Percentiles rank a stretch among this genome's conserved stretches.
These are phyloP conservation scores for Plumapathes pennacea DNA, from an alignment of 92 coral and sea anemone species.

Conservation along the genomic window DNA sequence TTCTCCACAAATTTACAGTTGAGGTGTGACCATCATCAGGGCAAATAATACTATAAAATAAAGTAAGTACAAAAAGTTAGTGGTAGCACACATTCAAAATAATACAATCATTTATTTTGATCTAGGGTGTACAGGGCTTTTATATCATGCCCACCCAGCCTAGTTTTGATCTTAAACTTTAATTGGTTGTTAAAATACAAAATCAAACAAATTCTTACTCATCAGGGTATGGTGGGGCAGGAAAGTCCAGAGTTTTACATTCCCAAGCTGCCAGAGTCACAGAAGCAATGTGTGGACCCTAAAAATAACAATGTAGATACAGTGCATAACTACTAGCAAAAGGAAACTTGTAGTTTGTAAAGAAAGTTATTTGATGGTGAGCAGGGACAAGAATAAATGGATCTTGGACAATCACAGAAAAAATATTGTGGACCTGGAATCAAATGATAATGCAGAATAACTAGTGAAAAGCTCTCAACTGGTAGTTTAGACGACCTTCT, in stretches of 20 bases:
- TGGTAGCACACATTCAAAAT: no score
- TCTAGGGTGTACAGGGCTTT: background rate
- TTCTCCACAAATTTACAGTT: slow-evolving; percentile 79
- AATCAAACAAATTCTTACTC: slow-evolving; percentile 64
- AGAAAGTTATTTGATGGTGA: no score
- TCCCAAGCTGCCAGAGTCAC: slow-evolving; percentile 99
- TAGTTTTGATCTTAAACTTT: background rate
- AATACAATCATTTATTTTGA: no score
- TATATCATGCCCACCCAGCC: background rate
- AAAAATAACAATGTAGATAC: background rate
- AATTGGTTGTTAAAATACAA: background rate
- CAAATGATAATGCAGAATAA: no score
- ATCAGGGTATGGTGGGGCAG: slow-evolving; percentile 95
- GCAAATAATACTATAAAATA: slow-evolving; percentile 66
- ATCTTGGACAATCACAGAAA: no score
- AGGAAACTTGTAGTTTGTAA: no score
- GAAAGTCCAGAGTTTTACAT: slow-evolving; percentile 78
- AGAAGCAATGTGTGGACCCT: slow-evolving; percentile 98
- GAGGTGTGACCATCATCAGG: slow-evolving; percentile 70
- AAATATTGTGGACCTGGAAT: no score
- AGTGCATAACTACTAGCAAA: no score
- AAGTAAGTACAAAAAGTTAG: background rate
- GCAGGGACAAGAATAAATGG: no score
- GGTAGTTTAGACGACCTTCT: no score
- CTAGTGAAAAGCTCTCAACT: no score